phyloP scores from a whole-genome alignment of 2,888 invertebrate genomes.

The Agrochola macilenta region DNA sequence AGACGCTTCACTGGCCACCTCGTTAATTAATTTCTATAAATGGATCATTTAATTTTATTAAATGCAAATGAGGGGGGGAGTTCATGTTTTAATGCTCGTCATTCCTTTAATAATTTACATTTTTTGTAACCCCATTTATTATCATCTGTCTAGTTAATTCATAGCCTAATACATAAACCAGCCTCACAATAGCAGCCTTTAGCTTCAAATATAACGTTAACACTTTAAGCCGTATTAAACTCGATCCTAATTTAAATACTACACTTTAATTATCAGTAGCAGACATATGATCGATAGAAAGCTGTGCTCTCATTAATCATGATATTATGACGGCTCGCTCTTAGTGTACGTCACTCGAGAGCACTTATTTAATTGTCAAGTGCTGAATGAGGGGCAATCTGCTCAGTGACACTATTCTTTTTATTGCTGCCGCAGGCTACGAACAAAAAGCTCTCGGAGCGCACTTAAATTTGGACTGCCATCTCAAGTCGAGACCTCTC shows the following conservation, averaged over 20 bases:
- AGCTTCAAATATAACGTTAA: conserved; percentile 61
- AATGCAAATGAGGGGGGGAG: conserved; percentile 89
- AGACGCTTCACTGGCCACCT: conserved; percentile 88
- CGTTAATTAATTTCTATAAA: conserved; percentile 90
- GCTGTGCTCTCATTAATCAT: conserved; percentile 85
- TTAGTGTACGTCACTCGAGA: conserved; percentile 84
- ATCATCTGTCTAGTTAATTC: conserved; percentile 54
- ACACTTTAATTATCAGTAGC: conserved; percentile 87
- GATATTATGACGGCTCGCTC: conserved; percentile 85
- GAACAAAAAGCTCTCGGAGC: conserved; percentile 87
- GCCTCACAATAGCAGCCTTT: conserved; percentile 48
- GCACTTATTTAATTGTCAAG: conserved; percentile 90
- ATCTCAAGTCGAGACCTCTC: conserved; percentile 81
- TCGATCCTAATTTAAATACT: conserved; percentile 80
- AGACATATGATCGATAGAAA: conserved; percentile 87
- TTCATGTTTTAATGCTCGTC: conserved; percentile 76
- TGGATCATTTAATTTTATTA: conserved; percentile 91
- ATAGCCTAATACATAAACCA: conserved; percentile 42
- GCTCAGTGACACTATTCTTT: conserved; percentile 89
- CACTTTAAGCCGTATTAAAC: conserved; percentile 71
- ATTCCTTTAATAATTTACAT: conserved; percentile 76
- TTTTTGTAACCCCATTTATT: conserved; percentile 65
- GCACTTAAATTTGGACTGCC: conserved; percentile 86
- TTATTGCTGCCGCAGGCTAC: conserved; percentile 85
- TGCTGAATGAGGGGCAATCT: conserved; percentile 89